Base-by-base conservation (phyloP, 2,797 vertebrate species). In the Borostomias antarcticus region DNA sequence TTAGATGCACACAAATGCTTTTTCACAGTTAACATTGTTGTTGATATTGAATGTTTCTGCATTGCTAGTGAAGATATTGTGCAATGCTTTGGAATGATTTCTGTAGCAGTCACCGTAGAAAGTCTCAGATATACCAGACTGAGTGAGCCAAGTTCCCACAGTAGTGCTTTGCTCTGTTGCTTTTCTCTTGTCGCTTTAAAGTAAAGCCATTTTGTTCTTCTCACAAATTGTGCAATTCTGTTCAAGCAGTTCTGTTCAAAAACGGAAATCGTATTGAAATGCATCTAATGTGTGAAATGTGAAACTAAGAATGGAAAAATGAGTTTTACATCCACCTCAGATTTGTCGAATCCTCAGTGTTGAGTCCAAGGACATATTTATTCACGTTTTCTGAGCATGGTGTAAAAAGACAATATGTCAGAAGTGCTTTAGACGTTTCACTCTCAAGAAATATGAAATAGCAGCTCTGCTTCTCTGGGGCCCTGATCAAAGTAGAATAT, bases 41-140 rank as follows among this genome's bases (percentile, higher is more conserved):
- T 79, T 80, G 78, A 74, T 85, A 82, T 32, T 85, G 85, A 87
- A 86, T 89, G 84, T 88, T 83, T 79, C 81, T 79, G 86, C 82
- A 82, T 84, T 70, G 81, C 78, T 82, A 71, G 70, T 83, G 74
- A 88, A 82, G 71, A 85, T 80, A 79, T 80, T 85, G 86, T 85
- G 70, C 77, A 75, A 86, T 76, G 81, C 78, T 81, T 80, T 2
- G 74, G 75, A 75, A 73, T 78, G 67, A 77, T 78, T 70, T 74
- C 68, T 69, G 77, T 37, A 23, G 45, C 51, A 10, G 33, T 82
- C 43, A 45, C 76, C 68, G 62, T 40, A 33, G 64, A 78, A 63
- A 82, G 77, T 63, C 60, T 17, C 62, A 72, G 32, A 63, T 66
- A 71, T 66, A 68, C 64, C 84, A 79, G 83, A 79, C 51, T 78